Evolutionary conservation across 2,797 vertebrate species (phyloP).

Genomic region (Malurus splendens): DNA sequence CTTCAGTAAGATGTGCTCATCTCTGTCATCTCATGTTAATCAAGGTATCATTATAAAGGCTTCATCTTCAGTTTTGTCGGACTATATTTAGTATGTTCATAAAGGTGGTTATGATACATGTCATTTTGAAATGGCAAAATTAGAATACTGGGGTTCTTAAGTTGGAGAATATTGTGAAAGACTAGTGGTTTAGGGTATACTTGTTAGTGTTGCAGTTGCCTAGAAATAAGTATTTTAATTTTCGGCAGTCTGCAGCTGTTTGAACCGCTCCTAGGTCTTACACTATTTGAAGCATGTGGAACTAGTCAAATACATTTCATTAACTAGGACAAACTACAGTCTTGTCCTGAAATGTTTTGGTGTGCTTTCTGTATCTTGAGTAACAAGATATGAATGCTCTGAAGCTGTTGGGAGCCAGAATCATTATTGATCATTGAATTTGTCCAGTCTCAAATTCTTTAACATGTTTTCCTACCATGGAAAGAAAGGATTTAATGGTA

Average conservation of each 20-base stretch:
- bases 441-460: background rate
- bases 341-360: background rate
- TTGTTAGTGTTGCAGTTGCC: background rate
- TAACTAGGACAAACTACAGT: background rate
- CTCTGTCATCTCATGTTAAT: background rate
- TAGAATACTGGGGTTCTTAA: background rate
- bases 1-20: background rate
- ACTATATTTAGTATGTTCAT: slow-evolving; percentile 1
- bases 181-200: background rate
- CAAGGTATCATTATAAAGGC: background rate
- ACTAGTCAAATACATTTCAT: background rate
- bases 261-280: background rate
- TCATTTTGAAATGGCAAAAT: background rate
- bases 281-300: background rate
- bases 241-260: background rate
- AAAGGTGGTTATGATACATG: background rate
- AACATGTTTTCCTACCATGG: background rate
- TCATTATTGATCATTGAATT: background rate
- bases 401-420: background rate
- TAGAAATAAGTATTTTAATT: background rate
- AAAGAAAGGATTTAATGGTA: background rate
- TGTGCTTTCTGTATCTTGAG: background rate
- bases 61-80: background rate
- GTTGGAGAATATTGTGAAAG: background rate
- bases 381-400: background rate